These are phyloP conservation scores for Neoarius graeffei DNA, from an alignment of 2,113 vertebrate species.

Conservation along the genomic window DNA sequence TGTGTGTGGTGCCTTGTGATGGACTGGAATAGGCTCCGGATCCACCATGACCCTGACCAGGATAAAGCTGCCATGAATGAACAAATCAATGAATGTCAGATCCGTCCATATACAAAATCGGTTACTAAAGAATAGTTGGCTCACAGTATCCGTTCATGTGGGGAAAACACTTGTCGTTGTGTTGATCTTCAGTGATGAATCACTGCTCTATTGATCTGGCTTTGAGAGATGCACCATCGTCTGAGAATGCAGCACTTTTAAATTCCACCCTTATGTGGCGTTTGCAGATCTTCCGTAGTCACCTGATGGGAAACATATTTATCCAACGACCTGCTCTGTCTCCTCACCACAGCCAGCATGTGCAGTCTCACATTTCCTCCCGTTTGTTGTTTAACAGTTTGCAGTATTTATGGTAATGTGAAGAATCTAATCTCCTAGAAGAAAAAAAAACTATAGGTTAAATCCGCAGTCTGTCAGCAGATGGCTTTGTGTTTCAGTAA, in stretches of 20 bases:
- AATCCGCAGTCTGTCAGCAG: slow-evolving; percentile 34
- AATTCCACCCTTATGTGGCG: slow-evolving; percentile 1
- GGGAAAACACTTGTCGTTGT: background rate
- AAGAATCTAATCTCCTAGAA: slow-evolving; percentile 21
- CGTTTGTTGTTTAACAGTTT: background rate
- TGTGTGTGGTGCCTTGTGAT: background rate
- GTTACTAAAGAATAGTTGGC: background rate
- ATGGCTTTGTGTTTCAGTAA: slow-evolving; percentile 62
- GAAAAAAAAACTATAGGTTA: background rate
- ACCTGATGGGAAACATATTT: slow-evolving; percentile 18
- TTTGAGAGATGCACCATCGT: background rate
- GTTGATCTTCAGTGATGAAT: background rate
- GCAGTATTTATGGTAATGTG: slow-evolving; percentile 42
- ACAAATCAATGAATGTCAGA: background rate
- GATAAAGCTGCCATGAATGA: background rate
- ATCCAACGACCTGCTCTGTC: background rate
- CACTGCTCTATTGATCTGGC: background rate
- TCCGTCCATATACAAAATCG: background rate
- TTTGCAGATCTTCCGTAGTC: background rate
- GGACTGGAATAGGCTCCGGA: background rate
- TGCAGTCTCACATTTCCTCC: background rate
- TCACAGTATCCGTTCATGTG: background rate
- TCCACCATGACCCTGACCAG: background rate
- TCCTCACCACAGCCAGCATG: background rate
- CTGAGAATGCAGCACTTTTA: background rate